These are phyloP conservation scores for Turdus rufiventris DNA, from an alignment of 2,113 vertebrate species.

Conservation along the genomic window DNA sequence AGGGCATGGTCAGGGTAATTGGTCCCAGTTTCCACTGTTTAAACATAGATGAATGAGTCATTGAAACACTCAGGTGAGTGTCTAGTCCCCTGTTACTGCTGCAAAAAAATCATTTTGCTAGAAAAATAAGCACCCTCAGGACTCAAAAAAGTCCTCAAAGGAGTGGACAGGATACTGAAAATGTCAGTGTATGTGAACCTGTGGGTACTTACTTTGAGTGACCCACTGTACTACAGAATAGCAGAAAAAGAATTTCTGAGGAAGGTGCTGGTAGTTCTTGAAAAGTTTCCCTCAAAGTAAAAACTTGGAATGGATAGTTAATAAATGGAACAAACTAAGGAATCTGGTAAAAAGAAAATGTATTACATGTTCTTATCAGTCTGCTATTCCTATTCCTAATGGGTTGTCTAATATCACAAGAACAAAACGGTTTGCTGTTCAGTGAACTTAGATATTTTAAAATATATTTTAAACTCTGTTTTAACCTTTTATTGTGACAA, in stretches of 20 bases:
- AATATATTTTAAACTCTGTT: not conserved
- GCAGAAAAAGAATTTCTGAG: not conserved
- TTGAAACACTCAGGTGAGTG: not conserved
- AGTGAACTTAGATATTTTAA: not conserved
- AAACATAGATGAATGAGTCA: not conserved
- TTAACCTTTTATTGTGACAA: not conserved
- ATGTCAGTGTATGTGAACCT: not conserved
- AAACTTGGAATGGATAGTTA: not conserved
- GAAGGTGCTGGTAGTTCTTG: not conserved
- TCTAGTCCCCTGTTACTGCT: not conserved
- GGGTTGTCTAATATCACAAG: not conserved
- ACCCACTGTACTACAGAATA: not conserved
- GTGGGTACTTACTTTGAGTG: not conserved
- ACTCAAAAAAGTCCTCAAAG: not conserved
- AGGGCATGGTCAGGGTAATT: not conserved
- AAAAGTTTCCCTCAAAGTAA: not conserved
- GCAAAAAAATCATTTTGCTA: not conserved
- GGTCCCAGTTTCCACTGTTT: not conserved
- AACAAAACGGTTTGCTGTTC: not conserved
- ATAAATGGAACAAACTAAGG: not conserved
- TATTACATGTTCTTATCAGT: not conserved
- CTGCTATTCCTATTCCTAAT: not conserved
- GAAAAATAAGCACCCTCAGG: not conserved
- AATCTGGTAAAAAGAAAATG: not conserved
- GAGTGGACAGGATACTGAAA: not conserved